These are phyloP conservation scores for Noctua pronuba DNA, from an alignment of 2,888 invertebrate species.

Conservation along the genomic window DNA sequence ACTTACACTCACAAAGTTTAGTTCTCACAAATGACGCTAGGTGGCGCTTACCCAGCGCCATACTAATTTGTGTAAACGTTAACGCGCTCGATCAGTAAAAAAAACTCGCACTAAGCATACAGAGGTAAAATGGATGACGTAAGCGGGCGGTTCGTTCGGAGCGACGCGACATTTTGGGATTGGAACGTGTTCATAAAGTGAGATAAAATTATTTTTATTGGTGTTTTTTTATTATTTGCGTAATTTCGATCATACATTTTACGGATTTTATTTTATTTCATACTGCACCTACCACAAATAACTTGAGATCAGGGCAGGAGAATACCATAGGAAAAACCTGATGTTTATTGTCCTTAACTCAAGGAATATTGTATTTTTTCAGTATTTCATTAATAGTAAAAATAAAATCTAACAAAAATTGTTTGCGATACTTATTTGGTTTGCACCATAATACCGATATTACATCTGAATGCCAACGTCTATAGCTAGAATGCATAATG, in stretches of 20 bases:
- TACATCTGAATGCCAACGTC: neutral
- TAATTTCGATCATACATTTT: constrained; percentile 2
- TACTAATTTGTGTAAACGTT: too few relatives aligned
- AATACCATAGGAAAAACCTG: too few relatives aligned
- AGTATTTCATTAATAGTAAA: too few relatives aligned
- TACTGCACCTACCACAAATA: neutral
- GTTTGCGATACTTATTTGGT: neutral
- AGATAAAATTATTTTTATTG: constrained; percentile 31
- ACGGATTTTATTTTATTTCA: neutral
- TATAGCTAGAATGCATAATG: neutral
- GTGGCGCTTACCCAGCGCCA: too few relatives aligned
- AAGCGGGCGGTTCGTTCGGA: constrained; percentile 28
- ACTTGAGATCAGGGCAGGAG: neutral
- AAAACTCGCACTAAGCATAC: too few relatives aligned
- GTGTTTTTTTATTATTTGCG: neutral
- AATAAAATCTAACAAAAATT: neutral
- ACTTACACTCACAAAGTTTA: too few relatives aligned
- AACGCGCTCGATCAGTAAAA: too few relatives aligned
- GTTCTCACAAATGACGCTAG: too few relatives aligned
- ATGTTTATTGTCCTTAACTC: neutral
- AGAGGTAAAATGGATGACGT: constrained; percentile 58
- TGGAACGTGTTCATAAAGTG: constrained; percentile 43
- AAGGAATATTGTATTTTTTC: too few relatives aligned
- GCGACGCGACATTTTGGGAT: constrained; percentile 43
- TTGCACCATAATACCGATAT: neutral